Percentiles rank a stretch among this genome's conserved stretches.
Evolutionary conservation across 2,113 vertebrate species (phyloP).

Genomic region (Martes martes): DNA sequence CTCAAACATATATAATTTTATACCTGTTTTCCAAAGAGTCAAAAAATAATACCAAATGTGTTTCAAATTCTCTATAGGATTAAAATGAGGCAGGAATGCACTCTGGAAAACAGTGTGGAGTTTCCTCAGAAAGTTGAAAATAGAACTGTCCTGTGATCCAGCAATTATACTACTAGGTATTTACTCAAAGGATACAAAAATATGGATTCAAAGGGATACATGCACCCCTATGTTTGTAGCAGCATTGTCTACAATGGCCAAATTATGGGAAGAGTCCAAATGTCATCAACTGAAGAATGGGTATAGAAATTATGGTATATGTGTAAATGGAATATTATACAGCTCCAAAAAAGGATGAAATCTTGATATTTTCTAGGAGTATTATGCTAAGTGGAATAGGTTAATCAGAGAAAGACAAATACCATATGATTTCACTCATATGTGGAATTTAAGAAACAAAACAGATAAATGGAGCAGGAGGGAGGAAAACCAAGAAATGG

Average conservation of each 20-base stretch:
- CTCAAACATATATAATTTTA: background rate
- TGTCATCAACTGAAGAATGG: background rate
- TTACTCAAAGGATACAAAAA: background rate
- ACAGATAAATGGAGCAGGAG: background rate
- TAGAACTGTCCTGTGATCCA: background rate
- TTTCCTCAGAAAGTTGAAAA: background rate
- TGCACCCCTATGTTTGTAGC: background rate
- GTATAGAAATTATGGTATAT: background rate
- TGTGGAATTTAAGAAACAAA: background rate
- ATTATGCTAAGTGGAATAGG: background rate
- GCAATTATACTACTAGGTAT: background rate
- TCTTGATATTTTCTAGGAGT: background rate
- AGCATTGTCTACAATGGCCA: background rate
- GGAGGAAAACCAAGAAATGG: background rate
- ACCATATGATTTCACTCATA: background rate
- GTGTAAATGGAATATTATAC: background rate
- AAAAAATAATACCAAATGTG: background rate
- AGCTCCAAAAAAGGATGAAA: background rate
- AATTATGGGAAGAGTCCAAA: background rate
- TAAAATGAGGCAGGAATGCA: background rate
- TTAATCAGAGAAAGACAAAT: background rate
- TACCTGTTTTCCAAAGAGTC: background rate
- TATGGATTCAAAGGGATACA: background rate
- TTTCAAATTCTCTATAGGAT: background rate
- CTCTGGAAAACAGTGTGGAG: background rate